phyloP scores from a whole-genome alignment of 1,140 invertebrate genomes.

The Arion vulgaris region DNA sequence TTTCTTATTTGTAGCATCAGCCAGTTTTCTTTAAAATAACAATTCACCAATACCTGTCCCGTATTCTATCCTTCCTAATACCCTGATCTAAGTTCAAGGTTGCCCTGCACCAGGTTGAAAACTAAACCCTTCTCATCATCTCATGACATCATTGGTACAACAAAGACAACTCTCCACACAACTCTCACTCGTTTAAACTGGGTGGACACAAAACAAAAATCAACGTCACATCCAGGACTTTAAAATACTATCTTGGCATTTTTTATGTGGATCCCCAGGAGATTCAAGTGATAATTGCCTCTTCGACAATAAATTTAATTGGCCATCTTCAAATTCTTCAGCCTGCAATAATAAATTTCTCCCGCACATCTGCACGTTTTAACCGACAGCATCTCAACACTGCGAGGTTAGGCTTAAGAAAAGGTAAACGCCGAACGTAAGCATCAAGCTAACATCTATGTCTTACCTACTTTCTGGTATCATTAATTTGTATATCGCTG shows the following conservation, averaged over 20 bases:
- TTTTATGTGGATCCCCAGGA: neutral
- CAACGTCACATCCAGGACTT: neutral
- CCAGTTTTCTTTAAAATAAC: no score
- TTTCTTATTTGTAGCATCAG: no score
- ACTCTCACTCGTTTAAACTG: neutral
- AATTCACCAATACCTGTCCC: no score
- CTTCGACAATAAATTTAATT: conserved; percentile 10
- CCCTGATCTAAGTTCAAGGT: neutral
- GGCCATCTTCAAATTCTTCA: neutral
- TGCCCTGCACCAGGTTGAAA: no score
- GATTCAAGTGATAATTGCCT: conserved; percentile 26
- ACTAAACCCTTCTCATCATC: neutral
- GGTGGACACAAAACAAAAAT: conserved; percentile 14
- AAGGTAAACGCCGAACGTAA: neutral
- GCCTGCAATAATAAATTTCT: conserved; percentile 4
- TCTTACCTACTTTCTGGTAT: no score
- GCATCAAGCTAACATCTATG: no score
- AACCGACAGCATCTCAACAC: neutral
- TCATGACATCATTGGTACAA: neutral
- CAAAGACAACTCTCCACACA: no score
- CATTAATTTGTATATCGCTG: no score
- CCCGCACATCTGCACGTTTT: conserved; percentile 5
- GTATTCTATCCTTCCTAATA: no score
- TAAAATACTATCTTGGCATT: conserved; percentile 8
- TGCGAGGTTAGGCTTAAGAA: neutral